Base-by-base conservation (phyloP, 2,113 vertebrate genomes). In the Psammodynastes pulverulentus region DNA sequence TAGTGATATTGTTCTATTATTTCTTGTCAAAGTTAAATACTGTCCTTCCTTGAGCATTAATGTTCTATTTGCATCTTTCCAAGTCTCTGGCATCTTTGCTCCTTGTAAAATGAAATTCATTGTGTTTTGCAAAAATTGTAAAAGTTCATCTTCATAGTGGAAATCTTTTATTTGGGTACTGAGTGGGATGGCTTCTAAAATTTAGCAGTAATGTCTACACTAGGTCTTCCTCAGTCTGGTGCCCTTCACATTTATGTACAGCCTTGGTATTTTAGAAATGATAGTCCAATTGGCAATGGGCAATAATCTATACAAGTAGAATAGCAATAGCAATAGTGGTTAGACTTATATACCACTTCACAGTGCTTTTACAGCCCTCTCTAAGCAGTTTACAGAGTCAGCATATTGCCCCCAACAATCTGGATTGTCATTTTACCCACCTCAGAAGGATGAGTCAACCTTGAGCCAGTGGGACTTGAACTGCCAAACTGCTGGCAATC, bases 161-260 rank as follows among this genome's bases (percentile, higher is more conserved):
- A 67, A n/a, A 67, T 15, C 12, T 67, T 67, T 67, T 93, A 3
- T 91, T 86, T 9, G 4, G 88, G 13, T 12, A 91, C 89, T 87
- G 34, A 95, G 92, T 93, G 26, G 62, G 91, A 48, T 9, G 21
- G 1, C 17, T 5, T 90, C 39, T 87, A 86, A 51, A 96, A 93
- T 10, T 29, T 58, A 92, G 1, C 3, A 95, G 3, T 39, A 21
- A 79, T 39, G 2, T 79, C 72, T 21, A 79, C 7, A 43, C 3
- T 79, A 79, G 3, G 3, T 43, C 5, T 79, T 79, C 7, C 34
- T 43, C 34, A 79, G 17, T 39, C 34, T 79, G 72, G 6, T 39
- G 72, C 72, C 72, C 72, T 43, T 79, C 17, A 79, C 17, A 43
- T 79, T 39, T 79, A 34, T 39, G 34, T 79, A 79, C 34, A 39